phyloP scores from a whole-genome alignment of 1,140 invertebrate species.

The Hycleus phaleratus region DNA sequence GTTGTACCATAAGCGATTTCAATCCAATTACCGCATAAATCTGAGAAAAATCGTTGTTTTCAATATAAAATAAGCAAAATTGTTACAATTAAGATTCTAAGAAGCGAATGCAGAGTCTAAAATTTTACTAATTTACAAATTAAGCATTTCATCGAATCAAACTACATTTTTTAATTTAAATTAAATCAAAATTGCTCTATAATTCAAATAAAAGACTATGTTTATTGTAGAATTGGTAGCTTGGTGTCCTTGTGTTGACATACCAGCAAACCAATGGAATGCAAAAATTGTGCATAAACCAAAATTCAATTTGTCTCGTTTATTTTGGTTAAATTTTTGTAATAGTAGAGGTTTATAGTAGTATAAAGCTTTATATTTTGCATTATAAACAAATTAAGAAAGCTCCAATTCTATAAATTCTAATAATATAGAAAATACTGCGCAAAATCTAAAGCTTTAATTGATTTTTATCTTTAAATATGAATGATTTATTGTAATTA shows the following conservation, averaged over 20 bases:
- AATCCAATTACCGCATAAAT: slow-evolving; percentile 96
- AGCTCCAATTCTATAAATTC: neutral
- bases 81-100: neutral
- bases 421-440: neutral
- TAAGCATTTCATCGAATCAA: too few relatives aligned
- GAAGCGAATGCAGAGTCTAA: too few relatives aligned
- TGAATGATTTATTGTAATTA: neutral
- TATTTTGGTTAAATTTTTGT: neutral
- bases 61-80: neutral
- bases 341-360: too few relatives aligned
- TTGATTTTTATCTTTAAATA: neutral
- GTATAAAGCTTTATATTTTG: slow-evolving; percentile 8
- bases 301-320: slow-evolving; percentile 1
- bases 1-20: slow-evolving; percentile 98
- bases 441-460: slow-evolving; percentile 7
- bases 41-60: slow-evolving; percentile 42
- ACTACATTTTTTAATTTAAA: neutral
- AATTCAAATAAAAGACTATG: neutral
- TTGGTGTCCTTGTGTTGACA: slow-evolving; percentile 39
- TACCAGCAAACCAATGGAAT: slow-evolving; percentile 35
- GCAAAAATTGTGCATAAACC: slow-evolving; percentile 18
- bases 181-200: neutral
- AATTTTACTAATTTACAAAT: too few relatives aligned
- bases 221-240: slow-evolving; percentile 20
- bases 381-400: neutral